These are phyloP conservation scores for Chrysolina oricalcia DNA, from an alignment of 2,888 invertebrate genomes.

Conservation along the genomic window DNA sequence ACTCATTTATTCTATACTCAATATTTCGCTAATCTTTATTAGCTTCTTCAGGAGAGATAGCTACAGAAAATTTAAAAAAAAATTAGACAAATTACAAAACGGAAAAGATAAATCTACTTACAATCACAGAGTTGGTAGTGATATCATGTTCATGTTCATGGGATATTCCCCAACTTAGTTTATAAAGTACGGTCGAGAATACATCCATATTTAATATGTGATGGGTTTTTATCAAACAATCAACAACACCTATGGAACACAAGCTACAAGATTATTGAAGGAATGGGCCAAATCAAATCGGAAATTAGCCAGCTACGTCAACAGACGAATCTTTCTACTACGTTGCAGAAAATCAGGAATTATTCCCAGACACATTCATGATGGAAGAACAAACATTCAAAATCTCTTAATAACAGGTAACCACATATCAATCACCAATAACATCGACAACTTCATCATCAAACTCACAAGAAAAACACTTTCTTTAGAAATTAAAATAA, in stretches of 20 bases:
- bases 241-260: neutral
- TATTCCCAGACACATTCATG: neutral
- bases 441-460: neutral
- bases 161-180: too few species aligned
- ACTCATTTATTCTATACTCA: too few species aligned
- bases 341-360: neutral
- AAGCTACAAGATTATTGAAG: neutral
- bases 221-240: neutral
- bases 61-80: too few species aligned
- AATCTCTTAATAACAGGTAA: neutral
- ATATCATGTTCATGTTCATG: too few species aligned
- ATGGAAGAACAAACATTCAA: neutral
- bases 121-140: too few species aligned
- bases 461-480: neutral
- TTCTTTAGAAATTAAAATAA: neutral
- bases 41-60: too few species aligned
- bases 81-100: too few species aligned
- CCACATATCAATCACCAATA: neutral
- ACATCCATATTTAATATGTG: neutral
- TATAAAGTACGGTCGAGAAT: too few species aligned
- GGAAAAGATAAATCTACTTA: too few species aligned
- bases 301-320: neutral
- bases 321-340: neutral
- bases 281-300: neutral
- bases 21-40: too few species aligned